These are phyloP conservation scores for Girardinichthys multiradiatus DNA, from an alignment of 2,113 vertebrate species.

Conservation along the genomic window DNA sequence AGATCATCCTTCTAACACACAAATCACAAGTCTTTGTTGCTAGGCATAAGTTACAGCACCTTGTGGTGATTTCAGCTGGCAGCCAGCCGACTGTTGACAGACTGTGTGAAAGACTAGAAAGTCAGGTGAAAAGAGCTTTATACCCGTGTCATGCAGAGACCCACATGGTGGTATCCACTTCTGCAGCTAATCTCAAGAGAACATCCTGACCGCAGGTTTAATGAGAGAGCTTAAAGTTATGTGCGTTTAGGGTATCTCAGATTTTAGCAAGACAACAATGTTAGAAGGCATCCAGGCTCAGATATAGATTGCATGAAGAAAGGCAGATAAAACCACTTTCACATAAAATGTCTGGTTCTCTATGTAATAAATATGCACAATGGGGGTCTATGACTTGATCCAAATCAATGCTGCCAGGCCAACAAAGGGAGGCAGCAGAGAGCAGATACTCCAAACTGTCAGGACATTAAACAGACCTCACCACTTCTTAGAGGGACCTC, in stretches of 20 bases:
- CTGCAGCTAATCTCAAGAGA: slow-evolving; percentile 33
- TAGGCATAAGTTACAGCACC: slow-evolving; percentile 20
- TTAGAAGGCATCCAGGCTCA: slow-evolving; percentile 7
- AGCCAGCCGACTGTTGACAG: slow-evolving; percentile 26
- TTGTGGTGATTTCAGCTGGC: slow-evolving; percentile 30
- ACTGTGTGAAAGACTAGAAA: slow-evolving; percentile 3
- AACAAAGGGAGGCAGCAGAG: slow-evolving; percentile 70
- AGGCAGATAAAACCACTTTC: slow-evolving; percentile 2
- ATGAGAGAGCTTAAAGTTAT: slow-evolving; percentile 24
- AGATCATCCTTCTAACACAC: background rate
- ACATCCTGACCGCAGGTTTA: slow-evolving; percentile 22
- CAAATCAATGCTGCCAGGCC: slow-evolving; percentile 39
- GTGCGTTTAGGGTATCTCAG: slow-evolving; percentile 23
- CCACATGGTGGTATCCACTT: slow-evolving; percentile 22
- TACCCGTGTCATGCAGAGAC: slow-evolving; percentile 28
- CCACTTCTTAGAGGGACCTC: slow-evolving; percentile 61
- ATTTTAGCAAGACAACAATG: slow-evolving; percentile 24
- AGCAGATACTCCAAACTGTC: slow-evolving; percentile 43
- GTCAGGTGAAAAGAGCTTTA: slow-evolving; percentile 22
- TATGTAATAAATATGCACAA: slow-evolving; percentile 3
- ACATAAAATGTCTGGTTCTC: background rate
- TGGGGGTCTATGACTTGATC: slow-evolving; percentile 26
- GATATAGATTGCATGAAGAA: slow-evolving; percentile 4
- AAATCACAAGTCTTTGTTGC: slow-evolving; percentile 21
- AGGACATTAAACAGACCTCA: slow-evolving; percentile 65